Percentiles rank a stretch among this genome's conserved stretches.
Evolutionary conservation across 2,888 invertebrate species (phyloP).

Genomic region (Chrysolina haemoptera): DNA sequence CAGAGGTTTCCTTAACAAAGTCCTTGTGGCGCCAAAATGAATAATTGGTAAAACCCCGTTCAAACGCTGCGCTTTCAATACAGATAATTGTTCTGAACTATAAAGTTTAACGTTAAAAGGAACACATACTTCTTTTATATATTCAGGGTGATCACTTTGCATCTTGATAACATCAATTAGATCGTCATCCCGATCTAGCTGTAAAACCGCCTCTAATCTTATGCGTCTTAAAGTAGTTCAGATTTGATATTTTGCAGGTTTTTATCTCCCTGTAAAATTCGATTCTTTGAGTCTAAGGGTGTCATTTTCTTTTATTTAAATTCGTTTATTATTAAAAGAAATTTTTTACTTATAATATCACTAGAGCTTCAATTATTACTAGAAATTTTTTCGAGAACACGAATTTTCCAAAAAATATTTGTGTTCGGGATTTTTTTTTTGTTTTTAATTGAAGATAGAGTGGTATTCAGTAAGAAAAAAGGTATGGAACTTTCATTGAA

Average conservation of each 20-base stretch:
- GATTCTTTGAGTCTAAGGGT: conserved; percentile 6
- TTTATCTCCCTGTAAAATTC: conserved; percentile 4
- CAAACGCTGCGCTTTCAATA: conserved; percentile 32
- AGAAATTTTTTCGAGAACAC: too few relatives aligned
- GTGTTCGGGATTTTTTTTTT: too few relatives aligned
- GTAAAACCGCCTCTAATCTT: conserved; percentile 15
- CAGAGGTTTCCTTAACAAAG: conserved; percentile 39
- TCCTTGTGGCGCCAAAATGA: conserved; percentile 51
- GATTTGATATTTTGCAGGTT: conserved; percentile 35
- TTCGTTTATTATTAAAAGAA: too few relatives aligned
- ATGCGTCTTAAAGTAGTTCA: conserved; percentile 20
- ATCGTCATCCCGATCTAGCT: conserved; percentile 28
- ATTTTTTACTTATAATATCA: too few relatives aligned
- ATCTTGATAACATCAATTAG: conserved; percentile 32
- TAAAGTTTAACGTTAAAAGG: conserved; percentile 36
- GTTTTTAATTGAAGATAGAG: too few relatives aligned
- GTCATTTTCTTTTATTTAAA: conserved; percentile 33
- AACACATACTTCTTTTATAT: conserved; percentile 31
- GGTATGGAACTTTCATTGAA: too few relatives aligned
- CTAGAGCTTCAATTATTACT: too few relatives aligned
- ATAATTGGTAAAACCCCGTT: conserved; percentile 35
- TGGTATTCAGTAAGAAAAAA: too few relatives aligned
- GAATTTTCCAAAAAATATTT: too few relatives aligned
- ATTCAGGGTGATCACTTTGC: too few relatives aligned
- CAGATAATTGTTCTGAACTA: conserved; percentile 43